phyloP scores from a whole-genome alignment of 2,113 vertebrate genomes.

The Scalopus aquaticus region DNA sequence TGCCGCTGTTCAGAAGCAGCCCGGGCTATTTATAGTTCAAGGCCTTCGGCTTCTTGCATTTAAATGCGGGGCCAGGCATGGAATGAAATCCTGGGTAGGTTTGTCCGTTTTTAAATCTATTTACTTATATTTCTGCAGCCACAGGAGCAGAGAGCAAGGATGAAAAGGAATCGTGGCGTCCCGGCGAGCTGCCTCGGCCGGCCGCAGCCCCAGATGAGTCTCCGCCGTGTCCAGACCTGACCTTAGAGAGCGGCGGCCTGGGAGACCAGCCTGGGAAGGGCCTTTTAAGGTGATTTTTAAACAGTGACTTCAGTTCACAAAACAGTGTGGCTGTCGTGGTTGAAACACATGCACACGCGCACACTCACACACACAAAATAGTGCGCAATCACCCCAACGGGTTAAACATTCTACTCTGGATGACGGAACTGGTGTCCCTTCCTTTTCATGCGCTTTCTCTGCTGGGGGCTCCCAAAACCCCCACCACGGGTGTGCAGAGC shows the following conservation, averaged over 20 bases:
- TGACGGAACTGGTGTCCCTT: background rate
- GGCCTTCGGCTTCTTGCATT: constrained; percentile 80
- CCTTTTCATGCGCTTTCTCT: background rate
- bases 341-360: background rate
- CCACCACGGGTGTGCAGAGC: background rate
- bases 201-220: background rate
- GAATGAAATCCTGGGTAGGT: constrained; percentile 73
- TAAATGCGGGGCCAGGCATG: constrained; percentile 69
- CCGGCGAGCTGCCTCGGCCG: background rate
- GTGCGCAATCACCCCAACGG: background rate
- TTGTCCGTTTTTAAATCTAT: constrained; percentile 57
- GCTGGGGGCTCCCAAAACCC: background rate
- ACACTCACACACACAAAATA: background rate
- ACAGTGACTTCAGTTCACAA: constrained; percentile 43
- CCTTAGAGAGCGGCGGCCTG: constrained; percentile 36
- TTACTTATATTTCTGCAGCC: constrained; percentile 34
- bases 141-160: background rate
- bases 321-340: background rate
- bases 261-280: constrained; percentile 43
- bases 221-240: background rate
- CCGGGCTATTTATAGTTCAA: constrained; percentile 75
- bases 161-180: background rate
- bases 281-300: constrained; percentile 68
- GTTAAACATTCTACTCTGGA: background rate
- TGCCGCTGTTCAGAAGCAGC: constrained; percentile 62